Conservation (phyloP, 2,888 invertebrate species). For the Rugalucina vietnamica region DNA sequence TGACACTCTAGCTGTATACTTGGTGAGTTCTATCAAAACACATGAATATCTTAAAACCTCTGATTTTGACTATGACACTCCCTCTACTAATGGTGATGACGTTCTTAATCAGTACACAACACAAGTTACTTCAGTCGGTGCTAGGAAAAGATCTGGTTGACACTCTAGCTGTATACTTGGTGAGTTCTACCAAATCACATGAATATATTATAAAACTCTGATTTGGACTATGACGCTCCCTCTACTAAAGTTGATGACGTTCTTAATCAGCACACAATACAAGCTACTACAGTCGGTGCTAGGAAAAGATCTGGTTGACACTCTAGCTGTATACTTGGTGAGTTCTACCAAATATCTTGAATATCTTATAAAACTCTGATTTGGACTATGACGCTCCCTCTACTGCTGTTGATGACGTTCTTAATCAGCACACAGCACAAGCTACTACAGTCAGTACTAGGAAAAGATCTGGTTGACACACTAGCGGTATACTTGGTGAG, state of each 20-base stretch:
- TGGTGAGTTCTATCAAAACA: too few relatives aligned
- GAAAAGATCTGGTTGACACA: conserved; percentile 74
- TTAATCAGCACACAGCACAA: conserved; percentile 81
- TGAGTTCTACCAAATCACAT: too few relatives aligned
- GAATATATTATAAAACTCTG: too few relatives aligned
- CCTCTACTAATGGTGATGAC: conserved; percentile 80
- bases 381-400: conserved; percentile 78
- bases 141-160: conserved; percentile 78
- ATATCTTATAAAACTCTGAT: too few relatives aligned
- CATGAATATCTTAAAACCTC: too few relatives aligned
- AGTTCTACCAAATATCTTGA: too few relatives aligned
- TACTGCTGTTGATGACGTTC: conserved; percentile 81
- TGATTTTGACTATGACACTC: conserved; percentile 66
- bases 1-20: conserved; percentile 76
- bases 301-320: conserved; percentile 76
- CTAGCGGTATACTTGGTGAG: conserved; percentile 81
- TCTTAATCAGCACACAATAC: conserved; percentile 81
- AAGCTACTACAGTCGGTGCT: conserved; percentile 74
- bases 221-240: conserved; percentile 80
- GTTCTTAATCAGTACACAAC: conserved; percentile 82
- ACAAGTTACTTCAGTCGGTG: conserved; percentile 72
- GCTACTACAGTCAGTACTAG: conserved; percentile 74
- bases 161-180: conserved; percentile 79
- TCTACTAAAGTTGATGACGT: conserved; percentile 80
- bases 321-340: conserved; percentile 80